Evolutionary conservation across 2,797 vertebrate genomes (phyloP).

Genomic region (Sylvilagus floridanus): DNA sequence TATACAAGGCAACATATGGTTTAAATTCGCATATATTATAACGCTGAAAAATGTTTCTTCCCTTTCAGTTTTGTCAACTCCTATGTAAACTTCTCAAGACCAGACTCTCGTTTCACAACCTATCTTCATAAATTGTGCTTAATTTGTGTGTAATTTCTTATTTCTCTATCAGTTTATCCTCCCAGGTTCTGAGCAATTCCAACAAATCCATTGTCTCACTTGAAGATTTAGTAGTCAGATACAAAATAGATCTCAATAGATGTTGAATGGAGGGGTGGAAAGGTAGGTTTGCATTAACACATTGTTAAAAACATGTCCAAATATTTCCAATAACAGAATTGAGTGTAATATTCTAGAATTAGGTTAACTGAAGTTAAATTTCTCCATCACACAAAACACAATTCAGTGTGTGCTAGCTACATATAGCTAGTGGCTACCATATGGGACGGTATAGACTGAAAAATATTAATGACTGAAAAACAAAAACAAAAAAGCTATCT

Average conservation of each 20-base stretch:
- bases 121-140: not conserved
- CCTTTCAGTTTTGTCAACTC: conserved; percentile 3
- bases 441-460: not conserved
- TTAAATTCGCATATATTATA: conserved; percentile 2
- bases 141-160: not conserved
- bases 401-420: not conserved
- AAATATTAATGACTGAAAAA: not conserved
- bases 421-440: not conserved
- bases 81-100: not conserved
- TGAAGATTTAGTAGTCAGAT: not conserved
- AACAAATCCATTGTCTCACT: not conserved
- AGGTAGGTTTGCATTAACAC: not conserved
- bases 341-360: not conserved
- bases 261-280: not conserved
- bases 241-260: not conserved
- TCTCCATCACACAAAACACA: not conserved
- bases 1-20: not conserved
- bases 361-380: not conserved
- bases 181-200: not conserved
- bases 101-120: not conserved
- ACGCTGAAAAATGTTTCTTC: conserved; percentile 17
- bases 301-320: not conserved
- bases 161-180: not conserved
- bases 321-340: not conserved
- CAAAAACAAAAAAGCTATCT: not conserved